These are phyloP conservation scores for Cebus imitator DNA, from an alignment of 2,113 vertebrate genomes.

Conservation along the genomic window DNA sequence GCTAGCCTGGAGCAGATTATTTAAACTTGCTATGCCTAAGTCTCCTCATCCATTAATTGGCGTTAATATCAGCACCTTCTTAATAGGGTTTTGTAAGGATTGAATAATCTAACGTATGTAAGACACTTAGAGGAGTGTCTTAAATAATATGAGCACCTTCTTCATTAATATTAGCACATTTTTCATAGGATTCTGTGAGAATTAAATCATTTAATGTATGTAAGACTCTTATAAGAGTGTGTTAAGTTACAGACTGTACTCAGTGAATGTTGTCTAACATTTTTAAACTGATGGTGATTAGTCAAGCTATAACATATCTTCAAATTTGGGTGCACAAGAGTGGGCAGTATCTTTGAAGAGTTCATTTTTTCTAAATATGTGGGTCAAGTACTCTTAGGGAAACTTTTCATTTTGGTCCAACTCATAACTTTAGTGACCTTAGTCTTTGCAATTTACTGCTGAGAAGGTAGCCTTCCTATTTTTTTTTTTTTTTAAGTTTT, in stretches of 20 bases:
- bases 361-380: not conserved
- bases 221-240: not conserved
- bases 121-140: not conserved
- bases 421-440: not conserved
- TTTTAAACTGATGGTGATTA: not conserved
- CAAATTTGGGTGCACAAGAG: not conserved
- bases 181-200: not conserved
- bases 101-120: not conserved
- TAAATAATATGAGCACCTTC: not conserved
- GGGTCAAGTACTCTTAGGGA: not conserved
- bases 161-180: not conserved
- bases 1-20: not conserved
- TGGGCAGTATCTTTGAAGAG: not conserved
- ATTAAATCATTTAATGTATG: not conserved
- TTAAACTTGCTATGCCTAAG: not conserved
- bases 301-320: not conserved
- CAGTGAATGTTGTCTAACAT: not conserved
- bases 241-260: not conserved
- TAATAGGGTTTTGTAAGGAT: not conserved
- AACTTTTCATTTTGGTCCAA: slow-evolving; percentile 23
- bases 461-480: not conserved
- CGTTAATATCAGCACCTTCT: not conserved
- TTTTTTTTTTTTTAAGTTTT: not conserved
- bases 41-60: not conserved
- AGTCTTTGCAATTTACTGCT: not conserved